Conservation (phyloP, 1,140 invertebrate genomes). For the Coenobita brevimanus region DNA sequence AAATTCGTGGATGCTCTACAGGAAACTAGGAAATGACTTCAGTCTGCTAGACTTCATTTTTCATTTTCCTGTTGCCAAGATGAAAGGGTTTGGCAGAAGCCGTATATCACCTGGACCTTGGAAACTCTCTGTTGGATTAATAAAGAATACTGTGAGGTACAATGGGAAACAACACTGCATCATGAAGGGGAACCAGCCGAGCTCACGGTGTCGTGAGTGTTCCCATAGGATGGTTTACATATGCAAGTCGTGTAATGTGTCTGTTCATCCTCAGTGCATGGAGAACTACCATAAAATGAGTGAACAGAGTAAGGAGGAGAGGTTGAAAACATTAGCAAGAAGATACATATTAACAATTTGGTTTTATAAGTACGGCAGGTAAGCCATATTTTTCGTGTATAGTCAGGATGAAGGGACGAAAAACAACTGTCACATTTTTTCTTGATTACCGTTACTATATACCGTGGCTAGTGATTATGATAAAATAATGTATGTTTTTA, state of each 20-base stretch:
- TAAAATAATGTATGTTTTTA: background rate
- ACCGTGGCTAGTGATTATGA: no score
- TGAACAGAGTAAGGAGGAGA: no score
- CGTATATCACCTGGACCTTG: background rate
- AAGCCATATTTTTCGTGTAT: no score
- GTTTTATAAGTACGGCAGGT: no score
- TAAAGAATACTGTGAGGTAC: slow-evolving; percentile 6
- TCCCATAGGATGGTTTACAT: background rate
- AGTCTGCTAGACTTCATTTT: background rate
- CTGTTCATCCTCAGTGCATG: slow-evolving; percentile 11
- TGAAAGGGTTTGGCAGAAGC: background rate
- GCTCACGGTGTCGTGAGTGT: background rate
- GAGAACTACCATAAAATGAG: background rate
- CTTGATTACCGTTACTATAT: no score
- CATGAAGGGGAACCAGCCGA: slow-evolving; percentile 14
- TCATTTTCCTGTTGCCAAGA: slow-evolving; percentile 11
- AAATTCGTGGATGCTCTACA: slow-evolving; percentile 28
- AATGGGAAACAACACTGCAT: slow-evolving; percentile 8
- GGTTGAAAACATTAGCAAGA: no score
- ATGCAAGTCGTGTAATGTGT: background rate
- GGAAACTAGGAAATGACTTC: slow-evolving; percentile 29
- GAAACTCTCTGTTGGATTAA: background rate
- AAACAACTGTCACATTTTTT: no score
- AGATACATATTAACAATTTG: no score
- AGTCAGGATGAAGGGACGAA: no score